Evolutionary conservation across 2,797 vertebrate species (phyloP), one percentile per base, ranked within the genome.

Genomic region (Eospalax fontanierii): DNA sequence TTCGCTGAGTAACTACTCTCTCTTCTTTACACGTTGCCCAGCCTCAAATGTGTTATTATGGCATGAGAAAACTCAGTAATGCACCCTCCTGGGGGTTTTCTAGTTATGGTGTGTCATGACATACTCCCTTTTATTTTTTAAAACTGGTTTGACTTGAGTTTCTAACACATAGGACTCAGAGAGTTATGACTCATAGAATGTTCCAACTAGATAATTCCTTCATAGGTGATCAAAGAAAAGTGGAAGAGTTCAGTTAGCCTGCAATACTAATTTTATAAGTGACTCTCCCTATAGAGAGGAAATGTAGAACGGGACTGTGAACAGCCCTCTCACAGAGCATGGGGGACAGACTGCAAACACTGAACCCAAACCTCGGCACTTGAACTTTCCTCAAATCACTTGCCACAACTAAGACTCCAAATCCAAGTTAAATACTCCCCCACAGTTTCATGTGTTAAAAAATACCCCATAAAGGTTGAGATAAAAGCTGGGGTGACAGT

Each of bases 131-230:
- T 63, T 26, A 63, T 28, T 63, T 89, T 68, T 63, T 30, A 65
- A 92, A 93, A 54, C n/a, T 40, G 38, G 22, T 22, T 46, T 43
- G 46, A 75, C 38, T 30, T 93, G 66, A 50, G 50, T 43, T 76
- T 65, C 78, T 54, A 26, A 30, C n/a, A 38, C 73, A 15, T 0
- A 1, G 59, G 68, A 61, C 43, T 73, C 78, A 61, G 50, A 46
- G 22, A 90, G 5, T 7, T 74, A 19, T 10, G 35, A 28, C 40
- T 79, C 87, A 35, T 63, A 5, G 24, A 74, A 21, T 30, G 43
- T 24, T 65, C 19, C 26, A 66, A 22, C 91, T 75, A 93, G 89
- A 82, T 71, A 61, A 92, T 54, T 61, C 65, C 63, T 89, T 91
- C 68, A 50, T 1, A 90, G 59, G 9, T 24, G 59, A 46, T 66